Percentiles rank a stretch among this genome's conserved stretches.
phyloP scores from a whole-genome alignment of 2,888 invertebrate species.

The Drosophila kanekoi region DNA sequence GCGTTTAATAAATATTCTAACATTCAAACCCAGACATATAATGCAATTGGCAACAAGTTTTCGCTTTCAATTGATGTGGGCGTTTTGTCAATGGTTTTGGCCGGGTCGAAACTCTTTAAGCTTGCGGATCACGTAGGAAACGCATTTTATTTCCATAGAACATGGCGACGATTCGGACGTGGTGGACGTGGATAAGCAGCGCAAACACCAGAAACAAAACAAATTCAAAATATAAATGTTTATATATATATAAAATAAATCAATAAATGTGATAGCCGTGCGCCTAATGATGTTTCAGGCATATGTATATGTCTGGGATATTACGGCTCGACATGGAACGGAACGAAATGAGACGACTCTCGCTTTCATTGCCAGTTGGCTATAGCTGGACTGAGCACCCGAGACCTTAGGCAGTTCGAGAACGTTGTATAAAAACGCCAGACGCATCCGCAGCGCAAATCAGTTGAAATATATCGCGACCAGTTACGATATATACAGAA shows the following conservation, averaged over 20 bases:
- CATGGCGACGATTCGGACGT: slow-evolving; percentile 74
- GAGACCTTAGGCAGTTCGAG: slow-evolving; percentile 58
- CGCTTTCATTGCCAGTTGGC: slow-evolving; percentile 56
- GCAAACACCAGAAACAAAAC: slow-evolving; percentile 56
- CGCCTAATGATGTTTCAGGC: slow-evolving; percentile 66
- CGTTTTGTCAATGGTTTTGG: slow-evolving; percentile 39
- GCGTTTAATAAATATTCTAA: slow-evolving; percentile 74
- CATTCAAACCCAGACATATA: slow-evolving; percentile 65
- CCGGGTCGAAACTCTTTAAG: slow-evolving; percentile 25
- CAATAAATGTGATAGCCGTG: slow-evolving; percentile 70
- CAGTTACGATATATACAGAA: slow-evolving; percentile 37
- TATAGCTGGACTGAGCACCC: neutral
- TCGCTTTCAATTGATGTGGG: slow-evolving; percentile 72
- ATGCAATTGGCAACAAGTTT: slow-evolving; percentile 74
- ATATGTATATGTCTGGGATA: slow-evolving; percentile 18
- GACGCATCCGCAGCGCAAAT: slow-evolving; percentile 42
- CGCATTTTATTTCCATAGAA: slow-evolving; percentile 79
- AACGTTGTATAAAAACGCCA: slow-evolving; percentile 66
- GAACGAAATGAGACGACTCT: slow-evolving; percentile 58
- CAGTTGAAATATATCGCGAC: slow-evolving; percentile 53
- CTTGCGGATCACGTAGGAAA: slow-evolving; percentile 67
- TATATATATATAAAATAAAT: slow-evolving; percentile 66
- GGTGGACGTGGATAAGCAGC: slow-evolving; percentile 32
- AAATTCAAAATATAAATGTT: slow-evolving; percentile 31
- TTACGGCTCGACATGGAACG: slow-evolving; percentile 29